These are phyloP conservation scores for Pycnomerus fuliginosus DNA, from an alignment of 2,888 invertebrate species.

Conservation along the genomic window DNA sequence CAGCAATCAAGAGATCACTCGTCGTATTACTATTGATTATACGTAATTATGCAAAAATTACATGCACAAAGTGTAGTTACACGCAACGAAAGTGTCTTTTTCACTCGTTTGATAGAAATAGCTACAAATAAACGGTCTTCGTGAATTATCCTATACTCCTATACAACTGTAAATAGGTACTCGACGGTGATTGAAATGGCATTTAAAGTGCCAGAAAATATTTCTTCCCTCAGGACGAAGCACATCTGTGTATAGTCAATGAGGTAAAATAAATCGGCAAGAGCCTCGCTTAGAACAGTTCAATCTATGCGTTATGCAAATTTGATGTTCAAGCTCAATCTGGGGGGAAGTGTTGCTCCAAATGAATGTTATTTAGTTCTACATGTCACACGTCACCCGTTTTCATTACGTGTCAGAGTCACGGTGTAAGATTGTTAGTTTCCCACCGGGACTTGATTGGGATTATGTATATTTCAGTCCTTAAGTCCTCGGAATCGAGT, in stretches of 20 bases:
- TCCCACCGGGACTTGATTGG: slow-evolving; percentile 44
- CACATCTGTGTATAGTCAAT: slow-evolving; percentile 40
- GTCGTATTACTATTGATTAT: no score
- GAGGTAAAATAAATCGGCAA: slow-evolving; percentile 46
- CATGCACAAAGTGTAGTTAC: no score
- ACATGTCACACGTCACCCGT: slow-evolving; percentile 47
- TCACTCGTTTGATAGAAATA: no score
- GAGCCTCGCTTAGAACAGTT: slow-evolving; percentile 40
- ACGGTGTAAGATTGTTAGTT: slow-evolving; percentile 43
- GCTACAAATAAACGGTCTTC: no score
- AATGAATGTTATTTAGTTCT: slow-evolving; percentile 48
- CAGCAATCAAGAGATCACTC: no score
- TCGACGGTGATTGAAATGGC: no score
- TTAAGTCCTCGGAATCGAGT: neutral
- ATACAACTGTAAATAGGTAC: no score
- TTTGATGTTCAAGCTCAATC: slow-evolving; percentile 29
- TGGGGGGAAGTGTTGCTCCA: slow-evolving; percentile 34
- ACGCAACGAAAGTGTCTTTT: no score
- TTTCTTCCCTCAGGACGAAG: no score
- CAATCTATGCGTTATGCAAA: slow-evolving; percentile 45
- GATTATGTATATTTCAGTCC: slow-evolving; percentile 42
- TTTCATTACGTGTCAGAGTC: slow-evolving; percentile 47
- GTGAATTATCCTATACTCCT: no score
- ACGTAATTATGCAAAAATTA: no score
- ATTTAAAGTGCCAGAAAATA: no score